Evolutionary conservation across 2,797 vertebrate genomes (phyloP).

Genomic region (Oreochromis mossambicus): DNA sequence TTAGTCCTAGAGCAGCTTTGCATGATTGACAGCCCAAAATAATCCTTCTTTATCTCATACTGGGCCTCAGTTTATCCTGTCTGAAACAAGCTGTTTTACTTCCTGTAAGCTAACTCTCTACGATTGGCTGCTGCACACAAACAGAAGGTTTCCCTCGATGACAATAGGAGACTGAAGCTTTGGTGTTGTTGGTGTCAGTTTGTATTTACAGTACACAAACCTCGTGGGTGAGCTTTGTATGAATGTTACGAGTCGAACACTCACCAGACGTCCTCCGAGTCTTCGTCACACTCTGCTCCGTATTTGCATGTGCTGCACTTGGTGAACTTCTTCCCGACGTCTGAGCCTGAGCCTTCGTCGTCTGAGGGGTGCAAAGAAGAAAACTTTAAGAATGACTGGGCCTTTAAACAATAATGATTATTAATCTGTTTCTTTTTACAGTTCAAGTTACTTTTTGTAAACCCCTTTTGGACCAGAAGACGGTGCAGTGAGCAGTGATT

Average conservation of each 20-base stretch:
- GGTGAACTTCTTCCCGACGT: conserved; percentile 87
- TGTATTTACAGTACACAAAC: not conserved
- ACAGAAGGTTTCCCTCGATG: not conserved
- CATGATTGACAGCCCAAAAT: not conserved
- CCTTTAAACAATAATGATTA: not conserved
- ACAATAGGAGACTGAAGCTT: not conserved
- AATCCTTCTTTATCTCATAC: not conserved
- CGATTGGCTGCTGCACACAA: not conserved
- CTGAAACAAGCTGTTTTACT: not conserved
- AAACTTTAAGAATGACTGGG: rapidly evolving
- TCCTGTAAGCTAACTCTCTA: not conserved
- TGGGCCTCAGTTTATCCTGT: not conserved
- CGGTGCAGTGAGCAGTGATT: not conserved
- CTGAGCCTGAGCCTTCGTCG: conserved; percentile 86
- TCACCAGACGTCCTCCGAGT: conserved; percentile 94
- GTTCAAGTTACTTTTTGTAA: not conserved
- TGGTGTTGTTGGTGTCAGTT: not conserved
- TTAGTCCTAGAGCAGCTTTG: not conserved
- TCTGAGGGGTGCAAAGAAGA: conserved; percentile 61
- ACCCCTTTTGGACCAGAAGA: not conserved
- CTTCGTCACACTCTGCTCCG: conserved; percentile 93
- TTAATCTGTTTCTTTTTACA: not conserved
- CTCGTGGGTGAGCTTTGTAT: rapidly evolving
- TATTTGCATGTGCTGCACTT: conserved; percentile 94
- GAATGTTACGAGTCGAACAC: not conserved